Percentiles rank a stretch among this genome's conserved stretches.
Conservation (phyloP, 2,797 vertebrate genomes). For the Acanthopagrus latus region DNA sequence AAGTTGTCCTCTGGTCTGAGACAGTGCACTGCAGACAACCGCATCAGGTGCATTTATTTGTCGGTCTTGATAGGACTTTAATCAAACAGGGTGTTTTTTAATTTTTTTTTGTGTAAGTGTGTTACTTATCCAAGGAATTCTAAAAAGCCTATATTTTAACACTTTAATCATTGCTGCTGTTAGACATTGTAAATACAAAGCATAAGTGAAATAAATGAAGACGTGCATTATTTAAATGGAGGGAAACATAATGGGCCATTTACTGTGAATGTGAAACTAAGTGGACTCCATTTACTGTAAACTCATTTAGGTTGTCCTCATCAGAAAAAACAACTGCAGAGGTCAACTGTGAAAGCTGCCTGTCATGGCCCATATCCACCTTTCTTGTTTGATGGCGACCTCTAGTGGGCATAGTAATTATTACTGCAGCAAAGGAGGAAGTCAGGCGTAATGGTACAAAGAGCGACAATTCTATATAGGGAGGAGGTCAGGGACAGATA, state of each 20-base stretch:
- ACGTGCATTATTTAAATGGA: background rate
- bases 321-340: too few relatives aligned
- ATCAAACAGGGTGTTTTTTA: background rate
- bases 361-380: too few relatives aligned
- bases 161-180: background rate
- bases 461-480: too few relatives aligned
- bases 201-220: background rate
- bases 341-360: too few relatives aligned
- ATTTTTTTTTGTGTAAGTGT: background rate
- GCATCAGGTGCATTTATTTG: constrained; percentile 11
- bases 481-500: too few relatives aligned
- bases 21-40: constrained; percentile 13
- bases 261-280: background rate
- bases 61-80: background rate
- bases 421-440: too few relatives aligned
- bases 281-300: background rate
- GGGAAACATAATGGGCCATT: background rate
- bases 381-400: too few relatives aligned
- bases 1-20: constrained; percentile 47
- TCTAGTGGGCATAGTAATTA: too few relatives aligned
- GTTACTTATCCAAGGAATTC: background rate
- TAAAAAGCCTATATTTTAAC: background rate
- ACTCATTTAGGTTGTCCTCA: background rate
- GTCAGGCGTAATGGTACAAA: too few relatives aligned
- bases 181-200: background rate